These are phyloP conservation scores for Pollenia angustigena DNA, from an alignment of 2,888 invertebrate species.

Conservation along the genomic window DNA sequence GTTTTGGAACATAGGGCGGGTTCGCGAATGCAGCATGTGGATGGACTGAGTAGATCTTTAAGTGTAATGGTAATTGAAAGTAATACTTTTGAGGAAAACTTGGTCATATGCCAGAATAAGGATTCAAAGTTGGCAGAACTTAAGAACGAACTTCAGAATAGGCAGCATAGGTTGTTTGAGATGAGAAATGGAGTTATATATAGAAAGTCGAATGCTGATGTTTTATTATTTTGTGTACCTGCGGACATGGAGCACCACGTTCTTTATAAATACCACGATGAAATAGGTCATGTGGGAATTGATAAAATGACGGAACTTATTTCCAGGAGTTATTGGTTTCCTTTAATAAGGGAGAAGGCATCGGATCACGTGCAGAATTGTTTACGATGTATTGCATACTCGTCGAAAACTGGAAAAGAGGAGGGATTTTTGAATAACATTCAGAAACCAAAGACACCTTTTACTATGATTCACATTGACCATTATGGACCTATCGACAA, in stretches of 20 bases:
- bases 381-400: slow-evolving; percentile 45
- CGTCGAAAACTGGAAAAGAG: slow-evolving; percentile 35
- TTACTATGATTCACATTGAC: slow-evolving; percentile 56
- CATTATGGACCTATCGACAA: slow-evolving; percentile 53
- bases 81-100: too few species aligned
- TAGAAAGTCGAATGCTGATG: slow-evolving; percentile 29
- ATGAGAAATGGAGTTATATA: slow-evolving; percentile 54
- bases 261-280: slow-evolving; percentile 45
- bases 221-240: slow-evolving; percentile 16
- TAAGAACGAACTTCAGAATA: slow-evolving; percentile 6
- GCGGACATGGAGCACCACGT: background rate
- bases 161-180: slow-evolving; percentile 13
- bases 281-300: slow-evolving; percentile 29
- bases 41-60: too few species aligned
- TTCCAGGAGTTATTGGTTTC: slow-evolving; percentile 50
- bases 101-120: slow-evolving; percentile 2
- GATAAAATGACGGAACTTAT: slow-evolving; percentile 44
- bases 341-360: slow-evolving; percentile 27
- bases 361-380: slow-evolving; percentile 42
- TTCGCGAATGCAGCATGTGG: background rate
- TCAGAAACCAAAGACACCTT: slow-evolving; percentile 42
- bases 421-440: slow-evolving; percentile 53
- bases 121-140: background rate
- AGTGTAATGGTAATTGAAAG: too few species aligned
- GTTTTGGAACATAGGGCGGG: background rate